Base-by-base conservation (phyloP, 1,140 invertebrate genomes). In the Cyrtorhinus lividipennis region DNA sequence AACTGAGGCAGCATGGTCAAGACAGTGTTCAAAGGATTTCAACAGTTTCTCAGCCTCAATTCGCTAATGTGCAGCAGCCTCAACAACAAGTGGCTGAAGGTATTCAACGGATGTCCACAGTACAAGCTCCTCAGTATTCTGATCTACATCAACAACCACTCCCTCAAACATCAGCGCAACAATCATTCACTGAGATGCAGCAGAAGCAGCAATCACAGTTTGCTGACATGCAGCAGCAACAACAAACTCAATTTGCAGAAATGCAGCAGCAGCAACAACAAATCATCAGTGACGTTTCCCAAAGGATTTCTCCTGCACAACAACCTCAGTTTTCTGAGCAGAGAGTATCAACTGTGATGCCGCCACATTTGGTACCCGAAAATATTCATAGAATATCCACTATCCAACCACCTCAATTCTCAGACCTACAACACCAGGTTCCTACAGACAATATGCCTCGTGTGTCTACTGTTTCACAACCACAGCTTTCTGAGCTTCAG, bases 201-300 rank as follows among this genome's bases (percentile, higher is more conserved):
- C n/a, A n/a, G n/a, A n/a, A n/a, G n/a, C n/a, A n/a, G n/a, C n/a
- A n/a, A n/a, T n/a, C n/a, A 48, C 44, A 57, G 22, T 56, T 38
- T 13, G 65, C 59, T 53, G 62, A 59, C 27, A 61, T 64, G 45
- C 65, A 64, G 46, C 59, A 67, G 56, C 70, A 70, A 63, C 67
- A 64, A 38, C 67, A 64, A 63, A 63, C 65, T 24, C 58, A 56
- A 20, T 56, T 38, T 13, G 65, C 59, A 56, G 61, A 57, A 27
- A 59, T 64, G 46, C 64, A 64, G 45, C 75, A 78, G 62, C 77
- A 76, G 66, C n/a, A n/a, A n/a, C 60, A 67, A 46, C 71, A 70
- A 63, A 66, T 64, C 30, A 66, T 64, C n/a, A n/a, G n/a, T n/a
- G n/a, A n/a, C n/a, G n/a, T n/a, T n/a, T n/a, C n/a, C n/a, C n/a